Evolutionary conservation across 2,113 vertebrate species (phyloP), one percentile per base, ranked within the genome.

Genomic region (Mormoops blainvillei): DNA sequence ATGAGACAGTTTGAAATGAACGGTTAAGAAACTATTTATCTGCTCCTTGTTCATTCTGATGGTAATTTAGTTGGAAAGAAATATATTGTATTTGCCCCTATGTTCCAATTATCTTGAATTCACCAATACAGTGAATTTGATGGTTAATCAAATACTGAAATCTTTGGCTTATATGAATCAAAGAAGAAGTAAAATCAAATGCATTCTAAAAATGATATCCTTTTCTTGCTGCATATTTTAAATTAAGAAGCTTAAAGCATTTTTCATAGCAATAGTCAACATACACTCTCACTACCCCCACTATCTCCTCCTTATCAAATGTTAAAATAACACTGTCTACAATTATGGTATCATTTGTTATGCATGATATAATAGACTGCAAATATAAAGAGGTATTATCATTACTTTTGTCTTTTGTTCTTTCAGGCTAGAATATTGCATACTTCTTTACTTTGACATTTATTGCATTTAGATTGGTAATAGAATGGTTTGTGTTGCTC

Each of bases 391-490:
- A 98, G 97, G 98, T 98, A 98, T 98, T 98, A 98, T 98, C 98
- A 98, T 98, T 98, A 98, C 98, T 98, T 98, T 97, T 98, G 98
- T 98, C 97, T 98, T 98, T 98, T 98, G 97, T 98, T 98, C 98
- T 98, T 98, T 97, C 97, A 97, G 97, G 96, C 97, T 94, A 97
- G 98, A 98, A 98, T 98, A 99, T 98, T 98, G 98, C 98, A 97
- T 97, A 98, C 97, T 98, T 98, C 98, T 98, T 99, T 98, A 99
- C 98, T 98, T 97, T 98, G 98, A 98, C 98, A 98, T 98, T 98
- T 98, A 98, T 98, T 98, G 98, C 98, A 98, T 98, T 98, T 98
- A 98, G 97, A 99, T 98, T 98, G 97, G 98, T 99, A 98, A 98
- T 98, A 98, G 98, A 98, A 98, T 98, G 97, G 97, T 98, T 98